Conservation (phyloP, 37 sponge, comb jelly and placozoan genomes). For the Lycopodina hypogea region DNA sequence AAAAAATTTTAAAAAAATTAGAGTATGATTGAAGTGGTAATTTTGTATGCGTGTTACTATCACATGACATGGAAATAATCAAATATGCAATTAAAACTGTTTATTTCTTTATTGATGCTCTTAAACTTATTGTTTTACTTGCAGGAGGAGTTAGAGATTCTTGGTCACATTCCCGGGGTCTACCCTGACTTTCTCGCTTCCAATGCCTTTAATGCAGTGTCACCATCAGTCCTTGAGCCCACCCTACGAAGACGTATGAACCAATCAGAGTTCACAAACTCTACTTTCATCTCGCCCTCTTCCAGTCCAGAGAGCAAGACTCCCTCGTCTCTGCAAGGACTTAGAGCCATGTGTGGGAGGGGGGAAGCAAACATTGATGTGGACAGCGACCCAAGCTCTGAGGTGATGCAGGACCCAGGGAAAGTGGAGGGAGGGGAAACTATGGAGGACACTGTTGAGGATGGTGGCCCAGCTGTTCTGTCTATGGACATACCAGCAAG, state of each 20-base stretch:
- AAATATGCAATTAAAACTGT: no score
- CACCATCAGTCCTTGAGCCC: neutral
- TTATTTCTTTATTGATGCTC: no score
- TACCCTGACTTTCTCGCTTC: conserved; percentile 28
- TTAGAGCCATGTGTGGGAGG: no score
- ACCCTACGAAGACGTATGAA: neutral
- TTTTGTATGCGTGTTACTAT: no score
- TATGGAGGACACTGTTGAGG: no score
- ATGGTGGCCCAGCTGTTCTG: neutral
- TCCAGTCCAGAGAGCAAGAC: neutral
- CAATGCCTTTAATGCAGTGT: neutral
- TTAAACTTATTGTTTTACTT: no score
- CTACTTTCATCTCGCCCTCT: neutral
- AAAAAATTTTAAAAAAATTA: neutral
- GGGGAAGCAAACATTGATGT: no score
- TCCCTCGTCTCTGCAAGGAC: no score
- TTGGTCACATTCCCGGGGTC: conserved; percentile 31
- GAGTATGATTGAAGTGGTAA: no score
- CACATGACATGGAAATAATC: no score
- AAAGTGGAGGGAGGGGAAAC: no score
- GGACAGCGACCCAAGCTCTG: neutral
- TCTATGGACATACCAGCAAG: neutral
- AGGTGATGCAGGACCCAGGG: no score
- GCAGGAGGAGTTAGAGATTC: conserved; percentile 25
- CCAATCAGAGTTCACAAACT: neutral